Percentiles rank a stretch among this genome's conserved stretches.
These are phyloP conservation scores for Halichoeres trimaculatus DNA, from an alignment of 2,113 vertebrate genomes.

Conservation along the genomic window DNA sequence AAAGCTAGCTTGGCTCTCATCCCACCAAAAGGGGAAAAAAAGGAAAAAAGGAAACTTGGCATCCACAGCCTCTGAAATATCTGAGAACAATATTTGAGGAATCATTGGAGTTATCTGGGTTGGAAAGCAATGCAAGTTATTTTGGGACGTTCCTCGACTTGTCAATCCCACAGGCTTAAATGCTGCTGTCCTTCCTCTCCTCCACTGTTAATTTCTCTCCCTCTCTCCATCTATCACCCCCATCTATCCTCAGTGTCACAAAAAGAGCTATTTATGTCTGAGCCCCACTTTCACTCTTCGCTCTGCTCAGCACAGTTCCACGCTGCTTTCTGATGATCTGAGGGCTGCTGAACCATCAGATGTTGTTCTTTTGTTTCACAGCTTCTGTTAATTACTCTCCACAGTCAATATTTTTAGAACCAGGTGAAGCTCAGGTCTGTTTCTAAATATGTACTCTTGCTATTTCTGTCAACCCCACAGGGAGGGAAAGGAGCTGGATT, in stretches of 20 bases:
- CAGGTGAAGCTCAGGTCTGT: slow-evolving; percentile 59
- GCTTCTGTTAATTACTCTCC: slow-evolving; percentile 36
- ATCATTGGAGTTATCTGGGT: slow-evolving; percentile 51
- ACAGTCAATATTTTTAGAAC: slow-evolving; percentile 62
- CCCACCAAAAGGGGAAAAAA: slow-evolving; percentile 14
- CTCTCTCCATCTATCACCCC: slow-evolving; percentile 43
- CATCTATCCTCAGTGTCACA: slow-evolving; percentile 39
- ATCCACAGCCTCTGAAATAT: slow-evolving; percentile 28
- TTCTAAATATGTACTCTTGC: slow-evolving; percentile 57
- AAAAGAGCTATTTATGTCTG: slow-evolving; percentile 57
- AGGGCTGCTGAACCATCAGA: slow-evolving; percentile 33
- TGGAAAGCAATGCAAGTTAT: slow-evolving; percentile 58
- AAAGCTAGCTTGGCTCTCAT: slow-evolving; percentile 47
- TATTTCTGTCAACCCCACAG: slow-evolving; percentile 54
- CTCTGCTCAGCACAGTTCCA: slow-evolving; percentile 46
- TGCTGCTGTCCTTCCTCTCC: slow-evolving; percentile 34
- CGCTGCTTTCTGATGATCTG: slow-evolving; percentile 14
- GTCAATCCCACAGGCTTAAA: slow-evolving; percentile 58
- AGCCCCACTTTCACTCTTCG: slow-evolving; percentile 52
- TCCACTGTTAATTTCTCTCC: slow-evolving; percentile 17
- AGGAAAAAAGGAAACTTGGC: slow-evolving; percentile 30
- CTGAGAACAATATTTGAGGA: slow-evolving; percentile 45
- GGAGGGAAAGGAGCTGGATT: slow-evolving; percentile 21
- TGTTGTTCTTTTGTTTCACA: slow-evolving; percentile 20
- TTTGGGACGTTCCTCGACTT: slow-evolving; percentile 49